A percentile compares a stretch with the other conserved stretches of the same genome.
Evolutionary conservation across 2,113 vertebrate species (phyloP).

Genomic region (Canis aureus): DNA sequence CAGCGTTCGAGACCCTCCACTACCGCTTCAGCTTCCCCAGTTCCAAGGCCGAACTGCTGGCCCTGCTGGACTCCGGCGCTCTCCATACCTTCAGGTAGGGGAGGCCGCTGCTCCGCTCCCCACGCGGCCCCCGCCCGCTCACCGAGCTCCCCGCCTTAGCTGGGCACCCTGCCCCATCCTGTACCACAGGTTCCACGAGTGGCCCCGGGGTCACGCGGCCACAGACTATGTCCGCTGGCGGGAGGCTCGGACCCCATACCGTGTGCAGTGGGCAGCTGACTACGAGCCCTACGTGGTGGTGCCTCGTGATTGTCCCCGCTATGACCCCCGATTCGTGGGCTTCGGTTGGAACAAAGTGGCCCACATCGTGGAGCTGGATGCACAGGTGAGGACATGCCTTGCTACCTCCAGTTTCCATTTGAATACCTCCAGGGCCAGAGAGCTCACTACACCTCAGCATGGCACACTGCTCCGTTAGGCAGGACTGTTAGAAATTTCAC

Average conservation of each 20-base stretch:
- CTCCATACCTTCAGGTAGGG: conserved; percentile 97
- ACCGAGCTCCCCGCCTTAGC: neutral
- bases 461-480: rapidly evolving
- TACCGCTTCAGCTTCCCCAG: conserved; percentile 96
- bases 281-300: conserved; percentile 98
- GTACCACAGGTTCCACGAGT: conserved; percentile 93
- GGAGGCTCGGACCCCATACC: conserved; percentile 93
- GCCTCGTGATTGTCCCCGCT: conserved; percentile 94
- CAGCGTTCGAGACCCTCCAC: conserved; percentile 95
- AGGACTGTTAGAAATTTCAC: no score
- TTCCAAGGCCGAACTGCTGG: conserved; percentile 97
- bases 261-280: conserved; percentile 95
- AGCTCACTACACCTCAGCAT: rapidly evolving
- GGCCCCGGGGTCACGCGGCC: conserved; percentile 95
- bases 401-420: rapidly evolving
- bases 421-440: neutral
- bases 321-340: conserved; percentile 96
- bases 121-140: rapidly evolving
- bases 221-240: conserved; percentile 97
- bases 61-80: conserved; percentile 96
- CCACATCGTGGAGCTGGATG: conserved; percentile 97
- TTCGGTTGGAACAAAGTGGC: conserved; percentile 99
- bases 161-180: neutral
- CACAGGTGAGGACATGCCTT: conserved; percentile 89
- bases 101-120: neutral